Conservation (phyloP, 92 coral and sea anemone genomes). For the Palythoa grandiflora region DNA sequence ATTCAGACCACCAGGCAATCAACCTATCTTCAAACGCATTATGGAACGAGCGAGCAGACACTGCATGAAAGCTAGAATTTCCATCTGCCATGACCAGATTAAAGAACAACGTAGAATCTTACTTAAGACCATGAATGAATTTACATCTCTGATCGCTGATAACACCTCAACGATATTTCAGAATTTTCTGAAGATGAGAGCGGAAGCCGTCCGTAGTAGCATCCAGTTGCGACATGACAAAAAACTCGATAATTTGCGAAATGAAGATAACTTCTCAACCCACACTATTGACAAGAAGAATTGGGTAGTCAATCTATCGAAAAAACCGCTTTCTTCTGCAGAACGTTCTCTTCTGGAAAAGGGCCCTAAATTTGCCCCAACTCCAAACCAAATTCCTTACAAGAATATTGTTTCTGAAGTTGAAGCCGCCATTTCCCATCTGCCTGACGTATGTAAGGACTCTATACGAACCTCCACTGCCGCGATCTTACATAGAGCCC, state of each 20-base stretch:
- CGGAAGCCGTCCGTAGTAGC: conserved; percentile 9
- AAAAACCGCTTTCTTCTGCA: background rate
- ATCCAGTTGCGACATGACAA: background rate
- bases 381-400: background rate
- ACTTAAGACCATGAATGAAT: background rate
- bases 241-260: background rate
- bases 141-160: background rate
- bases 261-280: conserved; percentile 3
- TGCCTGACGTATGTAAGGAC: conserved; percentile 51
- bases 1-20: no score
- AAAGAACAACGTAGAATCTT: background rate
- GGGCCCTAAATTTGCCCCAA: background rate
- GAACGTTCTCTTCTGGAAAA: conserved; percentile 39
- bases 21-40: no score
- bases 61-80: conserved; percentile 40
- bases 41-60: conserved; percentile 12
- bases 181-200: background rate
- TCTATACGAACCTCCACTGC: conserved; percentile 49
- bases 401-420: conserved; percentile 42
- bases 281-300: background rate
- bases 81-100: conserved; percentile 46
- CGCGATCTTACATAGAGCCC: conserved; percentile 17
- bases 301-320: background rate
- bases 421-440: conserved; percentile 47
- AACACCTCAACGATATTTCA: background rate